Conservation (phyloP, 2,113 vertebrate species). For the Equus quagga region DNA sequence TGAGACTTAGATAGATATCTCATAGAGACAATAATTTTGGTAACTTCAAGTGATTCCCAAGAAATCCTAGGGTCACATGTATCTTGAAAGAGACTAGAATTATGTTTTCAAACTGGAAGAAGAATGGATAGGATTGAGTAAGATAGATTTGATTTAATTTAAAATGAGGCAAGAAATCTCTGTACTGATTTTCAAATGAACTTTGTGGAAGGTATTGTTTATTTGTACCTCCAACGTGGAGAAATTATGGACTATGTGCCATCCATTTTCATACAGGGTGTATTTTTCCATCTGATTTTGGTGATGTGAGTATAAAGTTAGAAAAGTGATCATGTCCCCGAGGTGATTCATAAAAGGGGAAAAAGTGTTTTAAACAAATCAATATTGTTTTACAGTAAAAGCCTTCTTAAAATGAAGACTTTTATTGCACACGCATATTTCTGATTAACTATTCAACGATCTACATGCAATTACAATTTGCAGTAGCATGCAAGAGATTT, state of each 20-base stretch:
- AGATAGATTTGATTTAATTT: background rate
- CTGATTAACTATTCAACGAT: conserved; percentile 46
- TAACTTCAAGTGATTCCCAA: background rate
- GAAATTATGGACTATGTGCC: background rate
- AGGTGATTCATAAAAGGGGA: background rate
- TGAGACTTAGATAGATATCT: background rate
- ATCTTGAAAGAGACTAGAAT: background rate
- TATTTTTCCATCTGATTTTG: conserved; percentile 19
- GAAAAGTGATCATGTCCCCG: conserved; percentile 10
- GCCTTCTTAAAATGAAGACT: conserved; percentile 59
- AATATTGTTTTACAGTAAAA: conserved; percentile 64
- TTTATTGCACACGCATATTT: background rate
- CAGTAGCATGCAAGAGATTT: background rate
- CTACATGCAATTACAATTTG: background rate
- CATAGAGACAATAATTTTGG: background rate
- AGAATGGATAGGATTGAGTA: background rate
- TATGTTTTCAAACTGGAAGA: conserved; percentile 1
- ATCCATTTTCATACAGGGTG: background rate
- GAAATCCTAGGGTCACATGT: background rate
- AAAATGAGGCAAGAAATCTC: background rate
- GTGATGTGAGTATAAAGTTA: background rate
- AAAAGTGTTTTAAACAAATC: conserved; percentile 55
- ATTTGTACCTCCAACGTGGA: background rate
- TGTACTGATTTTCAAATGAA: background rate
- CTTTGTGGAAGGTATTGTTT: background rate